These are phyloP conservation scores for Siphlonurus alternatus DNA, from an alignment of 2,888 invertebrate species.

Conservation along the genomic window DNA sequence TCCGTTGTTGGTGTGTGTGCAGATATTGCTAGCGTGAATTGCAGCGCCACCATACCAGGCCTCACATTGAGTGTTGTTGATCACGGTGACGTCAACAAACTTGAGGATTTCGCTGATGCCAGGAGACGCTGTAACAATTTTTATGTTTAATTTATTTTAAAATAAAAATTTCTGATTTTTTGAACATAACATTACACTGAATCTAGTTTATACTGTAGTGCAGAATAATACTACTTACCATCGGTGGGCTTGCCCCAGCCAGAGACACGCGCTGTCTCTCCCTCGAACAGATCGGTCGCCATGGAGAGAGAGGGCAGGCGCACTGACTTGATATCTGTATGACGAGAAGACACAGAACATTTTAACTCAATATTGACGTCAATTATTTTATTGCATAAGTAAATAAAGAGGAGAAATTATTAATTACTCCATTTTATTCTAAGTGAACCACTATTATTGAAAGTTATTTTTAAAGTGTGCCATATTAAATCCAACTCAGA, in stretches of 20 bases:
- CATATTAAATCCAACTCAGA: no score
- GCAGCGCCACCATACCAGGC: conserved; percentile 16
- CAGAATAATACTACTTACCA: not conserved
- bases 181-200: no score
- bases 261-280: not conserved
- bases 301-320: conserved; percentile 5
- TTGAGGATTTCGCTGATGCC: conserved; percentile 14
- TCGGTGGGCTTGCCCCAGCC: not conserved
- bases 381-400: no score
- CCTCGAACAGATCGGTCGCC: not conserved
- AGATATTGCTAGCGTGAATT: conserved; percentile 21
- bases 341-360: no score
- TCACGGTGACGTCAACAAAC: conserved; percentile 19
- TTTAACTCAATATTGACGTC: no score
- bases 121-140: conserved; percentile 7
- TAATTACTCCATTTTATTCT: no score
- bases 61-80: conserved; percentile 22
- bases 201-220: no score
- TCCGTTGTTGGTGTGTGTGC: conserved; percentile 21
- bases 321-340: conserved; percentile 8
- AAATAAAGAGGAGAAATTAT: no score
- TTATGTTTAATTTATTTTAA: no score
- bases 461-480: not conserved
- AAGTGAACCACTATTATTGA: no score
- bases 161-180: no score